Percentiles rank a stretch among this genome's conserved stretches.
Conservation (phyloP, 2,113 vertebrate species). For the Scopus umbretta region DNA sequence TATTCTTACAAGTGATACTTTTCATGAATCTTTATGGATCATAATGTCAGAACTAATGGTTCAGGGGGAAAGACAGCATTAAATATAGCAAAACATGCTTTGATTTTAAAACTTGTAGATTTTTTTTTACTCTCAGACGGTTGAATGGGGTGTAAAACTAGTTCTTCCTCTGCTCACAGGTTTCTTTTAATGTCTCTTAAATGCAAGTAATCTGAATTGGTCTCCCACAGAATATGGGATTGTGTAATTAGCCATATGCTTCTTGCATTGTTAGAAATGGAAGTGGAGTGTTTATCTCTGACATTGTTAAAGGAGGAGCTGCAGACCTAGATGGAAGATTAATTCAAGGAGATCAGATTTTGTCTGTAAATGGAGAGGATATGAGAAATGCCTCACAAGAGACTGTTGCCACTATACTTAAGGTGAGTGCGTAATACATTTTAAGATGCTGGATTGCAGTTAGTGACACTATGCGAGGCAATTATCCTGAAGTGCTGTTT, state of each 20-base stretch:
- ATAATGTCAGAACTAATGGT: not conserved
- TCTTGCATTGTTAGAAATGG: constrained; percentile 73
- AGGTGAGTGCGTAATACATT: constrained; percentile 74
- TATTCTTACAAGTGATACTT: not conserved
- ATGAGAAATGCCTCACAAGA: constrained; percentile 88
- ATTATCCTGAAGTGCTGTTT: constrained; percentile 28
- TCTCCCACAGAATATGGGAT: constrained; percentile 47
- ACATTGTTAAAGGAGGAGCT: constrained; percentile 92
- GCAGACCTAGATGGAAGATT: constrained; percentile 93
- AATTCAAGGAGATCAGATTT: constrained; percentile 96
- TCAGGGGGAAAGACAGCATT: not conserved
- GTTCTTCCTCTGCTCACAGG: constrained; percentile 29
- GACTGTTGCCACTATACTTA: constrained; percentile 87
- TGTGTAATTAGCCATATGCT: constrained; percentile 57
- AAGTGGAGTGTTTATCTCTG: constrained; percentile 94
- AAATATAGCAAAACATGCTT: not conserved
- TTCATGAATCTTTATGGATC: not conserved
- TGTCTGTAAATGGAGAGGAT: constrained; percentile 91
- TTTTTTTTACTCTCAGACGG: not conserved
- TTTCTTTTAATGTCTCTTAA: constrained; percentile 48
- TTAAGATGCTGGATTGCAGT: not conserved
- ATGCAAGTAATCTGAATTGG: constrained; percentile 41
- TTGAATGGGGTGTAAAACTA: constrained; percentile 5
- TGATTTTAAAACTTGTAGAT: not conserved
- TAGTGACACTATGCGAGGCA: not conserved